Conservation (phyloP, 2,888 invertebrate genomes). For the Acanthococcus lagerstroemiae region DNA sequence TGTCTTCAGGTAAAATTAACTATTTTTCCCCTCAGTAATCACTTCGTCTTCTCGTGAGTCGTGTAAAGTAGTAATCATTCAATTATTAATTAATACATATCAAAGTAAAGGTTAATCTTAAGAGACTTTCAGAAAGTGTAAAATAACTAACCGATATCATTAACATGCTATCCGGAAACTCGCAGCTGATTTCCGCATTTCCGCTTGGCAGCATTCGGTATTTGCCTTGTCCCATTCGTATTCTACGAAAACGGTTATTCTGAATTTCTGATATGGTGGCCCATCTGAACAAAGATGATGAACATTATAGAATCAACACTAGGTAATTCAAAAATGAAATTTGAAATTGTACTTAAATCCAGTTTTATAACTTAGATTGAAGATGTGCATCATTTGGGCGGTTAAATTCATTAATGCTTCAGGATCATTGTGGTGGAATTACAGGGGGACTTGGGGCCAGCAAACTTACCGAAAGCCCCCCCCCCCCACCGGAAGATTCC, state of each 20-base stretch:
- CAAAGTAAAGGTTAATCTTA: neutral
- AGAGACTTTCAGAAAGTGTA: neutral
- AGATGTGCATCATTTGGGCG: neutral
- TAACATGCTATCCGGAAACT: constrained; percentile 37
- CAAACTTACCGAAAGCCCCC: too few species aligned
- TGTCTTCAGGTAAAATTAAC: neutral
- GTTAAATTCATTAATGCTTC: neutral
- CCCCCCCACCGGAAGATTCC: too few species aligned
- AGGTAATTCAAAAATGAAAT: neutral
- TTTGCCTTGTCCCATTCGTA: constrained; percentile 37
- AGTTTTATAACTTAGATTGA: neutral
- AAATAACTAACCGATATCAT: constrained; percentile 36
- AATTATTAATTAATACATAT: neutral
- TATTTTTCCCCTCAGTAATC: too few species aligned
- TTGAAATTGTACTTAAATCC: neutral
- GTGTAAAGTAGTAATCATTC: neutral
- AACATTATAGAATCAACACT: neutral
- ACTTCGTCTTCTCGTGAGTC: neutral
- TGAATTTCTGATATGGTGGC: constrained; percentile 33
- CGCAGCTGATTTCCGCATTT: constrained; percentile 38
- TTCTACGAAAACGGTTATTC: constrained; percentile 33
- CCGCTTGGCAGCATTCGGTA: constrained; percentile 36
- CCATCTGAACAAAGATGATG: constrained; percentile 27
- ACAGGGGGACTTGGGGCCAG: too few species aligned
- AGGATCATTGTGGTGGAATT: neutral